Evolutionary conservation across 2,113 vertebrate species (phyloP).

Genomic region (Chaenocephalus aceratus): DNA sequence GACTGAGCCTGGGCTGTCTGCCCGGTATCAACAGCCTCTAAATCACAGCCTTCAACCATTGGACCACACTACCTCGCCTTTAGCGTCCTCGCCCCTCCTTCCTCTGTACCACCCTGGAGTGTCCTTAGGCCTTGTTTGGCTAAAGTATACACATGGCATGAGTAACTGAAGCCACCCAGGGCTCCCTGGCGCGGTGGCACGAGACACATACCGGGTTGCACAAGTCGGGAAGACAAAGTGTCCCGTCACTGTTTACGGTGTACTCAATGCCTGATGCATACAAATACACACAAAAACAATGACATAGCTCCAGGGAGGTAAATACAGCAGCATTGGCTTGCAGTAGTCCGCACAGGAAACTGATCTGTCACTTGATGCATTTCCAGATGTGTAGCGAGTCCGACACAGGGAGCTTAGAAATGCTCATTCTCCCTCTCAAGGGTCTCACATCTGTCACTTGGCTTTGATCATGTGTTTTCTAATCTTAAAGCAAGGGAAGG

Average conservation of each 20-base stretch:
- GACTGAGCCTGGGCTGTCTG: conserved; percentile 78
- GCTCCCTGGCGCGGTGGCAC: conserved; percentile 71
- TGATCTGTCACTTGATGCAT: conserved; percentile 54
- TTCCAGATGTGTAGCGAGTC: conserved; percentile 57
- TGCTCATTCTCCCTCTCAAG: conserved; percentile 17
- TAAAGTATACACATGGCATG: conserved; percentile 80
- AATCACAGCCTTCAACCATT: conserved; percentile 82
- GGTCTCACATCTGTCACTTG: conserved; percentile 36
- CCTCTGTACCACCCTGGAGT: conserved; percentile 77
- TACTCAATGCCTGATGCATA: conserved; percentile 61
- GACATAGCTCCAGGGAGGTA: conserved; percentile 52
- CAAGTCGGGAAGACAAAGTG: conserved; percentile 64
- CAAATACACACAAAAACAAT: conserved; percentile 55
- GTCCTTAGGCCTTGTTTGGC: conserved; percentile 79
- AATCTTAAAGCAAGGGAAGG: conserved; percentile 29
- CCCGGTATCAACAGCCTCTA: conserved; percentile 84
- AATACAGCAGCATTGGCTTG: conserved; percentile 46
- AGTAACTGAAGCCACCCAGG: conserved; percentile 81
- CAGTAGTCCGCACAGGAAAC: conserved; percentile 40
- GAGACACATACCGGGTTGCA: conserved; percentile 67
- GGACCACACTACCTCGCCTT: conserved; percentile 82
- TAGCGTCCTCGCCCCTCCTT: conserved; percentile 69
- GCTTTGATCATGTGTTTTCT: conserved; percentile 42
- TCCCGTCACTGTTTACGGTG: conserved; percentile 64
- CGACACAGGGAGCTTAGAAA: conserved; percentile 19